Percentiles rank a stretch among this genome's conserved stretches.
Evolutionary conservation across 30 jellyfish, hydroid and myxozoan genomes (phyloP).

Genomic region (Nemopilema nomurai): DNA sequence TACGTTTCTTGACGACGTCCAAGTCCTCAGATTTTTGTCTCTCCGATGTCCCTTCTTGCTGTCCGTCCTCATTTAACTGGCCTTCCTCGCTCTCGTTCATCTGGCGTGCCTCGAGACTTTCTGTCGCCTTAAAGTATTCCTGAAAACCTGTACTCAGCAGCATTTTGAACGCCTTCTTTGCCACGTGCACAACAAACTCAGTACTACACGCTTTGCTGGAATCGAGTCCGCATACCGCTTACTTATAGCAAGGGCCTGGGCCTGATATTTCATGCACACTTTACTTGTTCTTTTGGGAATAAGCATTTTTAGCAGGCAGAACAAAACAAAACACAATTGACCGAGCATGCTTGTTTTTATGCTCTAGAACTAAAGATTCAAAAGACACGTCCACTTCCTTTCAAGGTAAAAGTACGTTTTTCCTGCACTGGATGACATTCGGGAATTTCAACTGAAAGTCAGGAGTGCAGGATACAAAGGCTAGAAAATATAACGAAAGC

Average conservation of each 20-base stretch:
- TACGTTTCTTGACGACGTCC: conserved; percentile 33
- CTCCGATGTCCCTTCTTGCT: not conserved
- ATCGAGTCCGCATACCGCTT: not conserved
- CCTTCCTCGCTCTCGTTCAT: conserved; percentile 23
- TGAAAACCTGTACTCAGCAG: conserved; percentile 44
- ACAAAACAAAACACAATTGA: too few relatives aligned
- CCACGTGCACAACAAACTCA: not conserved
- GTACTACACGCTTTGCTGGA: not conserved
- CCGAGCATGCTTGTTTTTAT: too few relatives aligned
- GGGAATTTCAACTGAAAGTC: too few relatives aligned
- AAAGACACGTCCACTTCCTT: not conserved
- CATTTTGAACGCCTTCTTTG: not conserved
- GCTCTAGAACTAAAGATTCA: not conserved
- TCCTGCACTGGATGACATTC: not conserved
- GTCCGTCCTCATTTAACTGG: not conserved
- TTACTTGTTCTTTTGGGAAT: not conserved
- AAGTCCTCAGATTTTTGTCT: conserved; percentile 11
- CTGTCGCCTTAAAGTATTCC: conserved; percentile 28
- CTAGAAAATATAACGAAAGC: too few relatives aligned
- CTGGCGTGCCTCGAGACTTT: too few relatives aligned
- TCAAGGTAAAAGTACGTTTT: not conserved
- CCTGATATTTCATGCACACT: not conserved
- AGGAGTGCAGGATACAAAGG: too few relatives aligned
- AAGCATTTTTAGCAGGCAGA: not conserved
- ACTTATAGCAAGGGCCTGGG: not conserved